Base-by-base conservation (phyloP, 2,113 vertebrate species). In the Ascaphus truei region DNA sequence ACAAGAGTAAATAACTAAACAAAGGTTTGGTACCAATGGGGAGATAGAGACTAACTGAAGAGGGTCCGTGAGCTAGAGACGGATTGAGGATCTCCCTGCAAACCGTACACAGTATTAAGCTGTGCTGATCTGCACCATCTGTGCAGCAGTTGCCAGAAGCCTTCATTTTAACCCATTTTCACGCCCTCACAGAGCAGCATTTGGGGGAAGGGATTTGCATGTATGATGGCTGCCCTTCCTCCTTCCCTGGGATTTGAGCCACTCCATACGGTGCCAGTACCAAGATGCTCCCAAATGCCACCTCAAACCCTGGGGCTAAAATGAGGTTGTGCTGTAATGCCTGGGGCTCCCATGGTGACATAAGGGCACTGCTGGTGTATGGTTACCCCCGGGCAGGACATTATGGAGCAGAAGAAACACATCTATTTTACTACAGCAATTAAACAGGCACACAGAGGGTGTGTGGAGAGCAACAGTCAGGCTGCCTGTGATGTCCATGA, bases 61-160 rank as follows among this genome's bases (percentile, higher is more conserved):
- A 55, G 53, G 48, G 48, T 18, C 6, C 27, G 26, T 4, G 16
- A 23, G 55, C 6, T 11, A 15, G 1, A 47, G 22, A 57, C 16
- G 53, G 43, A 27, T 39, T 29, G 55, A 68, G 31, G 12, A 29
- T 55, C 62, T 48, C 43, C 25, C 55, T n/a, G 30, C 27, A 20
- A 20, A 30, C 26, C 41, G 31, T 12, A 68, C 59, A 59, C 39
- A 68, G 55, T 51, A 59, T 59, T 59, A 58, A 27, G 65, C 43
- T 43, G 37, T 50, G 36, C 36, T 59, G 41, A 68, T 50, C 55
- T 50, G 41, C 56, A 50, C 66, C 66, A 39, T 68, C 66, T 68
- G 55, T 51, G 66, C 66, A 50, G 33, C 43, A 45, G 23, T 59
- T 30, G 23, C 43, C 39, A 13, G 43, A 30, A 68, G 66, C 31